These are phyloP conservation scores for Sphyrna mokarran DNA, from an alignment of 2,113 vertebrate species.

Conservation along the genomic window DNA sequence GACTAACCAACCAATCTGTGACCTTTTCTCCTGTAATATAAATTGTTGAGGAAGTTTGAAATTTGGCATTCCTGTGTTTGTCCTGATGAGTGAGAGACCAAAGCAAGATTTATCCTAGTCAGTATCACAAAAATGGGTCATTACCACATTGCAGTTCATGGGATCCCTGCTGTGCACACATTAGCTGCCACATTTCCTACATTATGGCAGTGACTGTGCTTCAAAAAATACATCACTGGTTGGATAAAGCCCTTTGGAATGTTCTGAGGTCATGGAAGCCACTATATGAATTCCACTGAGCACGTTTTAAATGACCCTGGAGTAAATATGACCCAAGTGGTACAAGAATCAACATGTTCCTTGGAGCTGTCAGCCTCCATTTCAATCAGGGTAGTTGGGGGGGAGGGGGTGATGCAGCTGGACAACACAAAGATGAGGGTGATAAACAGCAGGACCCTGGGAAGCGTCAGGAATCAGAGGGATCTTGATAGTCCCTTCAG, in stretches of 20 bases:
- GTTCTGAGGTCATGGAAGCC: not conserved
- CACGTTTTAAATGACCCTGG: not conserved
- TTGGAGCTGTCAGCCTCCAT: not conserved
- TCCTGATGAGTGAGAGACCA: no score
- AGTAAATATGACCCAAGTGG: not conserved
- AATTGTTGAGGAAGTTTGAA: no score
- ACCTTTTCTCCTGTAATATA: no score
- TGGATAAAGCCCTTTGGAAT: not conserved
- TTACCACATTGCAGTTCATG: not conserved
- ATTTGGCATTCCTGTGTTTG: no score
- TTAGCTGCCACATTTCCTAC: not conserved
- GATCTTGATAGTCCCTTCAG: no score
- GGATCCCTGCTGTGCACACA: not conserved
- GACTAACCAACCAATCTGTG: no score
- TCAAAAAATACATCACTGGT: not conserved
- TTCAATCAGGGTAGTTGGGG: no score
- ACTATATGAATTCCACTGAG: not conserved
- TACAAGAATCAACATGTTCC: not conserved
- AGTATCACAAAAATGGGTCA: not conserved
- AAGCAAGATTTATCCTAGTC: not conserved
- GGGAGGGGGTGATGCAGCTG: no score
- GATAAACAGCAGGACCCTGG: no score
- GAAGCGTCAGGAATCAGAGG: no score
- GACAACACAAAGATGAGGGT: no score
- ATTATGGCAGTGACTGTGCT: not conserved